Percentiles rank a stretch among this genome's conserved stretches.
Conservation (phyloP, 2,113 vertebrate genomes). For the Loxodonta africana region DNA sequence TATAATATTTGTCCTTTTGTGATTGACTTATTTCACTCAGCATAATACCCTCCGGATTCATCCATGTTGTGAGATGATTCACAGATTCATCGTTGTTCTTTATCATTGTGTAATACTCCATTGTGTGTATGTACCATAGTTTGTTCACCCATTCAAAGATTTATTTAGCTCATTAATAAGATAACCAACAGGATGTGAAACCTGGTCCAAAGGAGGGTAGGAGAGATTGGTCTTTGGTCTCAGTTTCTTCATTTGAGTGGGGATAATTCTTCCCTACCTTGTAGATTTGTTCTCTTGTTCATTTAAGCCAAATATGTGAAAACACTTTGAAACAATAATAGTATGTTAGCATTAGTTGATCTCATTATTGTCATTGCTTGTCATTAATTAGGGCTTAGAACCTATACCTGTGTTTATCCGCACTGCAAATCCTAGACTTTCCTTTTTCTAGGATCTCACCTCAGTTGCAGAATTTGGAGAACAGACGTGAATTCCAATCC, state of each 20-base stretch:
- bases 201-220: neutral
- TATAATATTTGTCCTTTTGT: too few relatives aligned
- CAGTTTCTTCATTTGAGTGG: neutral
- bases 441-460: neutral
- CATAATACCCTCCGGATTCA: too few relatives aligned
- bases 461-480: neutral
- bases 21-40: too few relatives aligned
- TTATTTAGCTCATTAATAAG: neutral
- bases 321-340: neutral
- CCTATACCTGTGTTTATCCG: neutral
- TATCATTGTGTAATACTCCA: too few relatives aligned
- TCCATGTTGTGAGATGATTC: too few relatives aligned
- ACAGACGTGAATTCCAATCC: neutral
- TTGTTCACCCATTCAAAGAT: neutral
- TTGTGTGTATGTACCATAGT: too few relatives aligned
- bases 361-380: neutral
- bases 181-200: neutral
- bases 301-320: neutral
- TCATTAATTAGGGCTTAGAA: neutral
- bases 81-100: too few relatives aligned
- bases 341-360: neutral
- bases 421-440: neutral
- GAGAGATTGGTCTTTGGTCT: neutral
- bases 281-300: neutral
- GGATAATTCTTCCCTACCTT: neutral